Evolutionary conservation across 1,140 invertebrate genomes (phyloP), one percentile per base, ranked within the genome.

Genomic region (Onthophagus taurus): DNA sequence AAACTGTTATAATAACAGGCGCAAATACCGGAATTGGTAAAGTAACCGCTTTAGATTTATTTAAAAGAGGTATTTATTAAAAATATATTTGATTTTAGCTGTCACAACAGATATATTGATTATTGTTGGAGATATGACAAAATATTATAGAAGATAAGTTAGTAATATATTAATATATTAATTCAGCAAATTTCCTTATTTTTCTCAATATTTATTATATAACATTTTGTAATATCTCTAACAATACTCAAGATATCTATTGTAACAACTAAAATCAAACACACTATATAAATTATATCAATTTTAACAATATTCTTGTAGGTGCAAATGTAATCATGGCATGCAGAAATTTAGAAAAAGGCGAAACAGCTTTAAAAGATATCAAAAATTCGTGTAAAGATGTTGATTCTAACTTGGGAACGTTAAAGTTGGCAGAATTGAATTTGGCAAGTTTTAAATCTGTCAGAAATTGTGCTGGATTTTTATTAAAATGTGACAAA

Each of bases 1-100:
- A 88, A 68, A 85, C 82, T 1, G 80, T 80, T 3, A 68, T 92
- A 17, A 72, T 92, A 42, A 91, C 87, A 1, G 91, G 91, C n/a
- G 83, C 81, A 24, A 95, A 92, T 59, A 81, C 83, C 16, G 92
- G 92, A 7, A 92, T 95, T 51, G 92, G 92, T 6, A 89, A 87
- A 68, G 82, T 85, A 63, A 89, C 89, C 9, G 88, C 78, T 0
- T 57, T 75, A 36, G 83, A 89, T 59, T 69, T 90, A 51, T 85
- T 82, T 21, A 75, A 72, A 55, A 68, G 85, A 65, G 82, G 84
- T 66, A n/a, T n/a, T n/a, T n/a, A n/a, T n/a, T n/a, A n/a, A n/a
- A n/a, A n/a, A n/a, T n/a, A n/a, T n/a, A n/a, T n/a, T n/a, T n/a
- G n/a, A n/a, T n/a, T n/a, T n/a, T n/a, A n/a, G n/a, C n/a, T n/a